A percentile compares a stretch with the other conserved stretches of the same genome.
Conservation (phyloP, 2,113 vertebrate genomes). For the Rhadina sibilatrix region DNA sequence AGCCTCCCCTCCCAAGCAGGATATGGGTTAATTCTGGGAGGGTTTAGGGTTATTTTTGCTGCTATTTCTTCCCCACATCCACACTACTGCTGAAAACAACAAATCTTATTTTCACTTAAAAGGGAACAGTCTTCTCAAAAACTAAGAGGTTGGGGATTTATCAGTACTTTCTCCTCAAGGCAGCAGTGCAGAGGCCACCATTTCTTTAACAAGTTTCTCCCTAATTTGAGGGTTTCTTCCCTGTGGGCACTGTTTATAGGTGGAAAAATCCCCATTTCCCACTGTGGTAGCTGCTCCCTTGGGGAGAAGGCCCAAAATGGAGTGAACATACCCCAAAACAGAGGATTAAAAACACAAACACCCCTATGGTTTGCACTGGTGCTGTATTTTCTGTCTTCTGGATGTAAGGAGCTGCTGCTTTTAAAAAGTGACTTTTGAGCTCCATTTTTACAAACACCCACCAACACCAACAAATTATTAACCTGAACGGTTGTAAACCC, state of each 20-base stretch:
- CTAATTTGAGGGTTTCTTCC: background rate
- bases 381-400: background rate
- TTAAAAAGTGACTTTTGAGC: background rate
- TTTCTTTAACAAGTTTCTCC: background rate
- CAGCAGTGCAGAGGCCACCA: background rate
- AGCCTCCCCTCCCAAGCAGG: accelerated
- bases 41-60: background rate
- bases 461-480: too few species aligned
- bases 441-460: background rate
- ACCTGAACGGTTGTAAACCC: background rate
- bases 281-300: accelerated
- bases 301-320: background rate
- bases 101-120: background rate
- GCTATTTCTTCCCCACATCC: background rate
- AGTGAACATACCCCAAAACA: background rate
- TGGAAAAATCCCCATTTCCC: background rate
- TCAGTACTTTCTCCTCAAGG: background rate
- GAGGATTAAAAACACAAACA: background rate
- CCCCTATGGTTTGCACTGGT: accelerated
- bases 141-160: background rate
- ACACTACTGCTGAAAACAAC: background rate
- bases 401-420: background rate
- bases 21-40: background rate
- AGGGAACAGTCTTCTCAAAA: background rate
- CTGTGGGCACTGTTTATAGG: background rate